Percentiles rank a stretch among this genome's conserved stretches.
Conservation (phyloP, 1,140 invertebrate genomes). For the Argopecten irradians region DNA sequence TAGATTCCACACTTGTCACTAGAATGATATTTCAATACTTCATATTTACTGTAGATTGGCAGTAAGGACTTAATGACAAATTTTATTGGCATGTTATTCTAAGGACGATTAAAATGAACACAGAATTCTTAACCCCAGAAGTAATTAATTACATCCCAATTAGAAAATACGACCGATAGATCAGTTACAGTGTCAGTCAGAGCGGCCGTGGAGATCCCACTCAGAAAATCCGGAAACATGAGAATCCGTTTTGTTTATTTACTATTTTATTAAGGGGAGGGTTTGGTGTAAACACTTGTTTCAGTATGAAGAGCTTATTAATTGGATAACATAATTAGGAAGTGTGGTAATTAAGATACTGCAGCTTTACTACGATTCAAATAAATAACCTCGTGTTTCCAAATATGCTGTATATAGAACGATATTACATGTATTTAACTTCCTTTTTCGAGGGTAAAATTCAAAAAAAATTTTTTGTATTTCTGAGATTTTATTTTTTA, state of each 20-base stretch:
- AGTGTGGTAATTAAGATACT: not conserved
- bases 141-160: not conserved
- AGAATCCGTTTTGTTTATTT: slow-evolving; percentile 17
- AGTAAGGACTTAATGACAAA: not conserved
- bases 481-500: too few relatives aligned
- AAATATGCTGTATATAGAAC: too few relatives aligned
- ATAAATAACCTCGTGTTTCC: too few relatives aligned
- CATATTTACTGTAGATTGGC: not conserved
- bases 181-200: not conserved
- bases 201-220: not conserved
- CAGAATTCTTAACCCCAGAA: not conserved
- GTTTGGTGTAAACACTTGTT: not conserved
- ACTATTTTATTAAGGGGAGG: not conserved
- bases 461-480: too few relatives aligned
- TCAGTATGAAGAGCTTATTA: not conserved
- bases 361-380: not conserved
- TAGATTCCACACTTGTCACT: not conserved
- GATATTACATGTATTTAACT: too few relatives aligned
- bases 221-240: not conserved
- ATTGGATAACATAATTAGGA: not conserved
- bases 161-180: not conserved
- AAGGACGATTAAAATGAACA: not conserved
- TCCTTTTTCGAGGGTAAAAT: too few relatives aligned
- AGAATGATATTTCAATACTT: not conserved
- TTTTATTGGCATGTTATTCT: not conserved